Evolutionary conservation across 1,140 invertebrate genomes (phyloP), one percentile per base, ranked within the genome.

Genomic region (Drosophila orena): DNA sequence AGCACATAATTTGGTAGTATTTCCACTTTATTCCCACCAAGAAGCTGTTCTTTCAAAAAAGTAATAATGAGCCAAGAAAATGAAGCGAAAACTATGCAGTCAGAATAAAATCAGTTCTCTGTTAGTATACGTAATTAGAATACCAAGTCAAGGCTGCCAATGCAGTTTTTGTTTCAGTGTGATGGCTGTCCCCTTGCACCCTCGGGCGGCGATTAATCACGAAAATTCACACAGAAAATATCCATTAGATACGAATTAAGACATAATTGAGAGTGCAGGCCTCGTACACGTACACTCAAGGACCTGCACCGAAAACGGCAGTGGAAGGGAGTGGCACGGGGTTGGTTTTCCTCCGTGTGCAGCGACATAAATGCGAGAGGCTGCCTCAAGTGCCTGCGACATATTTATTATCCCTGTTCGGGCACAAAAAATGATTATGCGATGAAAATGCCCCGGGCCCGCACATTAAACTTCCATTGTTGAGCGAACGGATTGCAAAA

Each of bases 241-340:
- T 86, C 86, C 86, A 91, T 90, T 90, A 90, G 86, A 86, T 86
- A 79, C 81, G 86, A 90, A 90, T 90, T 90, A 90, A 90, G 86
- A 88, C 88, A 90, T 90, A 90, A 90, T 90, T 90, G 86, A 90
- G 79, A 90, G 83, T 86, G 79, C 83, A 88, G 65, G 68, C 72
- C 47, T 77, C 65, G 59, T 55, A 73, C 69, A 55, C 69, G 56
- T 24, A 30, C 30, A 30, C 59, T 80, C 83, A 78, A 88, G 83
- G 37, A 68, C 64, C 59, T 81, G 83, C 83, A 50, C 24, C 52
- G n/a, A 30, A 30, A 40, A 49, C 24, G 50, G 50, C 44, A 15
- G 37, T 27, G 46, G 37, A 4, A 14, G 12, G 30, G 54, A 44
- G 35, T 40, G 43, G 40, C 47, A 59, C 17, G 69, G 69, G 64